phyloP scores from a whole-genome alignment of 2,888 invertebrate genomes.

The Tetanocera ferruginea region DNA sequence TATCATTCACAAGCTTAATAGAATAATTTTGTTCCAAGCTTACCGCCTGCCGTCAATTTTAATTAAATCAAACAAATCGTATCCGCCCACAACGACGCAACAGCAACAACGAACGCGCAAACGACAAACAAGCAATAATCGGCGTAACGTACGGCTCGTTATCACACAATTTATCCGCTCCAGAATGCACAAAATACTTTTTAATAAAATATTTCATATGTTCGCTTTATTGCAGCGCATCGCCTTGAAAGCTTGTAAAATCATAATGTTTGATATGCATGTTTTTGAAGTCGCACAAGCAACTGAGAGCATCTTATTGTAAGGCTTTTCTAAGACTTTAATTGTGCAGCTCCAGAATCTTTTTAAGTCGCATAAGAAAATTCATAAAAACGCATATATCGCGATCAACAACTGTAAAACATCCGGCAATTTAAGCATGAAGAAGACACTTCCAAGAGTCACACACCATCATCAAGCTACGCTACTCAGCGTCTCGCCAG shows the following conservation, averaged over 20 bases:
- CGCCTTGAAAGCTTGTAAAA: background rate
- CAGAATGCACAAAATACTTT: background rate
- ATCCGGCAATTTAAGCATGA: conserved; percentile 32
- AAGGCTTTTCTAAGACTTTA: background rate
- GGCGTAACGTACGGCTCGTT: background rate
- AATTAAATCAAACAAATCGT: conserved; percentile 30
- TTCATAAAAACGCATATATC: background rate
- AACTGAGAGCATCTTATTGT: too few relatives aligned
- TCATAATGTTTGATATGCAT: background rate
- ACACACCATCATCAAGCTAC: too few relatives aligned
- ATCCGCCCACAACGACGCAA: conserved; percentile 16
- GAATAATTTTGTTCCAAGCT: conserved; percentile 9
- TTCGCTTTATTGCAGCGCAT: background rate
- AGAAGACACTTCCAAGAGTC: background rate
- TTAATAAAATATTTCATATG: background rate
- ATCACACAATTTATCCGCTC: conserved; percentile 13
- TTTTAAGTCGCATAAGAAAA: background rate
- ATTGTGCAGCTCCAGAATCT: background rate
- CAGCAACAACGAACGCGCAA: background rate
- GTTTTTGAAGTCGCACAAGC: background rate
- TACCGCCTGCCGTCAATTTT: conserved; percentile 17
- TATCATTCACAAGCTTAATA: background rate
- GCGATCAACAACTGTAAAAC: background rate
- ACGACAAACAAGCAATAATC: background rate
- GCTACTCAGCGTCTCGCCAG: too few relatives aligned